These are phyloP conservation scores for Psittacula derbiana DNA, from an alignment of 2,797 vertebrate genomes.

Conservation along the genomic window DNA sequence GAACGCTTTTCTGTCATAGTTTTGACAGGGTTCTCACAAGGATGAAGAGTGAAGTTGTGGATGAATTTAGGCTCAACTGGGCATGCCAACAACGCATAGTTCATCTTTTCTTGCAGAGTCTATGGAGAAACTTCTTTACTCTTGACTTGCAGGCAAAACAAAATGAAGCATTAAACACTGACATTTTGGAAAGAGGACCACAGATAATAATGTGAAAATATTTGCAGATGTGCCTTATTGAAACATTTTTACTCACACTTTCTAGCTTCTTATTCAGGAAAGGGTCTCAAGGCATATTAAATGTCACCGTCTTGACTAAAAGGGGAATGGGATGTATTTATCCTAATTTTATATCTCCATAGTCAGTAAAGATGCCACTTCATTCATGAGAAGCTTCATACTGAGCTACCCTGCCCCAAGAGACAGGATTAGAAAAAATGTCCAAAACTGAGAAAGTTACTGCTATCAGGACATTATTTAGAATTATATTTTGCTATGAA, in stretches of 20 bases:
- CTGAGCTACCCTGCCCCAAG: not conserved
- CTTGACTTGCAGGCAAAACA: conserved; percentile 6
- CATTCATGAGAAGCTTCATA: conserved; percentile 46
- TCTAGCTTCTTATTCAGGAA: not conserved
- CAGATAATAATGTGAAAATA: not conserved
- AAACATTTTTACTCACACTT: conserved; percentile 15
- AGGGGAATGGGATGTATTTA: conserved; percentile 8
- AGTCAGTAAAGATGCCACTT: conserved; percentile 61
- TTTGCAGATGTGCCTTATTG: not conserved
- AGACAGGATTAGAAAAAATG: conserved; percentile 13
- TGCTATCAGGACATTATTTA: not conserved
- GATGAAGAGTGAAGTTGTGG: not conserved
- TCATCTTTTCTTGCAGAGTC: not conserved
- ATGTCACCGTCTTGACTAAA: not conserved
- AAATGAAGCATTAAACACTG: not conserved
- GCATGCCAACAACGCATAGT: not conserved
- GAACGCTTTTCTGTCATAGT: not conserved
- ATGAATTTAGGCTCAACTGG: not conserved
- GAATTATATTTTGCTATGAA: not conserved
- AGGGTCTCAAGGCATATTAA: not conserved
- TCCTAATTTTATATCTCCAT: not conserved
- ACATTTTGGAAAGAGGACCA: not conserved
- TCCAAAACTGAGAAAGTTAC: not conserved
- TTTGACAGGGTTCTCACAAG: not conserved
- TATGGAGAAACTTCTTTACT: not conserved